Conservation (phyloP, 1,140 invertebrate genomes). For the Sarcophaga peregrina region DNA sequence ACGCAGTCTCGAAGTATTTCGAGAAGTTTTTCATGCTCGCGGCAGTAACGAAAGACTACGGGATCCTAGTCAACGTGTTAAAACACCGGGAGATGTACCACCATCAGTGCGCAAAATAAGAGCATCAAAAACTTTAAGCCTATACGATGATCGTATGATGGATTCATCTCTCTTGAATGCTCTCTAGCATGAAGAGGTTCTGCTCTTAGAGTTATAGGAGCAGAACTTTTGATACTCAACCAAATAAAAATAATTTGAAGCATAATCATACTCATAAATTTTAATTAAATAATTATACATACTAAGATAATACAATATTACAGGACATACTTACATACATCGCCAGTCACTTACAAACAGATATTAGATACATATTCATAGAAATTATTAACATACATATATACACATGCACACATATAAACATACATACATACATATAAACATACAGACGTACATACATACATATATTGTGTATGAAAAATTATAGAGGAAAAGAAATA, state of each 20-base stretch:
- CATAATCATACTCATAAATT: constrained; percentile 33
- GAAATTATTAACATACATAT: constrained; percentile 14
- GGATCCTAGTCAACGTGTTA: constrained; percentile 79
- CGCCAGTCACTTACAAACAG: background rate
- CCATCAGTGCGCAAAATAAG: constrained; percentile 77
- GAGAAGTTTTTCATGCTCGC: constrained; percentile 73
- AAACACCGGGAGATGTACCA: constrained; percentile 84
- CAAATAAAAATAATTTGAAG: background rate
- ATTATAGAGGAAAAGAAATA: background rate
- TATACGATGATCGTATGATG: constrained; percentile 91
- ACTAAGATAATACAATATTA: constrained; percentile 12
- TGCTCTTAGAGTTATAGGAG: constrained; percentile 63
- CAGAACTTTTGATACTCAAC: constrained; percentile 30
- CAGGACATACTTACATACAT: background rate
- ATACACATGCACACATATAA: background rate
- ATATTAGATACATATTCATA: constrained; percentile 5
- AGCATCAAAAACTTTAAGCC: constrained; percentile 75
- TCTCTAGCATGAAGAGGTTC: constrained; percentile 67
- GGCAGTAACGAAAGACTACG: constrained; percentile 73
- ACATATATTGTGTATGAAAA: constrained; percentile 1
- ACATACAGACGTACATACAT: background rate
- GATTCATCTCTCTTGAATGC: constrained; percentile 68
- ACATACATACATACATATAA: background rate
- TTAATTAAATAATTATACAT: constrained; percentile 3
- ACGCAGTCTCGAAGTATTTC: constrained; percentile 76